phyloP scores from a whole-genome alignment of 2,113 vertebrate genomes.

The Xenopus laevis region DNA sequence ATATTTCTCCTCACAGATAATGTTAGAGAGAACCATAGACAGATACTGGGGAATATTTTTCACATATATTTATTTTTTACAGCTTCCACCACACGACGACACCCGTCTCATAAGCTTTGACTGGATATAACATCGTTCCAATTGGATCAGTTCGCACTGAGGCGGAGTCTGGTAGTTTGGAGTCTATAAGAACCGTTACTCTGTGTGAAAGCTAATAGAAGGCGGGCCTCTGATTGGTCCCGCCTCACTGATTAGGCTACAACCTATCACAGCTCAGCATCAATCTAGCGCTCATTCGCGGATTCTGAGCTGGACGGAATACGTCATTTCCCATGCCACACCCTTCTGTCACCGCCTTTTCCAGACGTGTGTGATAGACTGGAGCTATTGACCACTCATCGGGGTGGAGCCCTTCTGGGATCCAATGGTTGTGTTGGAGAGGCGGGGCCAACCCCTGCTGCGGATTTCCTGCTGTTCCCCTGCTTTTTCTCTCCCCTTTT shows the following conservation, averaged over 20 bases:
- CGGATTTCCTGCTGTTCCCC: slow-evolving; percentile 45
- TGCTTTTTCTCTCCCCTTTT: not conserved
- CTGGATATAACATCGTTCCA: too few species aligned
- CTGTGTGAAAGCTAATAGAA: not conserved
- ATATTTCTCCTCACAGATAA: too few species aligned
- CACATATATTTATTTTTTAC: too few species aligned
- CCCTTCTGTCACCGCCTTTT: slow-evolving; percentile 25
- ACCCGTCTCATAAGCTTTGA: too few species aligned
- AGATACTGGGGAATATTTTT: too few species aligned
- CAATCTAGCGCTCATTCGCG: not conserved
- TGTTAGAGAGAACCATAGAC: too few species aligned
- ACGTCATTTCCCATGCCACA: slow-evolving; percentile 35
- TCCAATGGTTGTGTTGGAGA: slow-evolving; percentile 11
- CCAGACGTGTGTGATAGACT: not conserved
- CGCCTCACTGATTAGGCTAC: not conserved
- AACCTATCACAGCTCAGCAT: not conserved
- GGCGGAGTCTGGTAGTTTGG: too few species aligned
- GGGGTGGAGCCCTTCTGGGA: not conserved
- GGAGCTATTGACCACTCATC: not conserved
- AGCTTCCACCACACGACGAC: too few species aligned
- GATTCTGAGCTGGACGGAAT: not conserved
- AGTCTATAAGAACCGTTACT: not conserved
- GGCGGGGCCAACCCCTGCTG: slow-evolving; percentile 38
- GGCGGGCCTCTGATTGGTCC: not conserved
- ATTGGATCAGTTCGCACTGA: too few species aligned